Evolutionary conservation across 2,888 invertebrate genomes (phyloP), one percentile per base, ranked within the genome.

Genomic region (Megalurothrips usitatus): DNA sequence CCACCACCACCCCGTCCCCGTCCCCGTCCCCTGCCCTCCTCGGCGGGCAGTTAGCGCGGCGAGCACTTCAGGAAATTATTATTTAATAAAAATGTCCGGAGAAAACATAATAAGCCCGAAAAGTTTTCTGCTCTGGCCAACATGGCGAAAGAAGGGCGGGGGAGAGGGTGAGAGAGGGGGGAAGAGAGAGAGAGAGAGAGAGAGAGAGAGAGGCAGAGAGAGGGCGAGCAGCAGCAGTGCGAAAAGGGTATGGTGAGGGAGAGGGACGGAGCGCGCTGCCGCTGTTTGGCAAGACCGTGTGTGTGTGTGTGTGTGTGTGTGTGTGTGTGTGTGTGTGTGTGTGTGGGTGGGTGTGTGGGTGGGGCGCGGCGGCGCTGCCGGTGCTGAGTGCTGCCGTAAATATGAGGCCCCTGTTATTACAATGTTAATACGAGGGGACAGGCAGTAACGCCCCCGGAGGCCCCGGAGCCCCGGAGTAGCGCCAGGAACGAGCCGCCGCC

Each of bases 361-460:
- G 26, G 68, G 12, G 26, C 23, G 68, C 6, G 26, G 26, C 34
- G 34, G 34, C 34, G 34, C 34, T 43, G 34, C 34, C 34, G 34
- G n/a, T 75, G 68, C 68, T 75, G 68, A 75, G 68, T 75, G 68
- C 68, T 75, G 68, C 68, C 68, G 68, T 75, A 75, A 75, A 75
- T 75, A 75, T 75, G 68, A 26, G 68, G 68, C 26, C 23, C 68
- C 68, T 75, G 68, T 75, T 75, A 75, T 75, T 75, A 75, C 68
- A 75, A 75, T 75, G 68, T 75, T 75, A 75, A 75, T 75, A 75
- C 68, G 68, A 75, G 68, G 26, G 26, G 68, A 75, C 68, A 75
- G 68, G 23, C 58, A 43, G 34, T 43, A 43, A 43, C 34, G 34
- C 34, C 34, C 34, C 34, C 34, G 2, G 34, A 6, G 6, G 34